Evolutionary conservation across 92 coral and sea anemone species (phyloP), one percentile per base, ranked within the genome.

Genomic region (Heliopora coerulea): DNA sequence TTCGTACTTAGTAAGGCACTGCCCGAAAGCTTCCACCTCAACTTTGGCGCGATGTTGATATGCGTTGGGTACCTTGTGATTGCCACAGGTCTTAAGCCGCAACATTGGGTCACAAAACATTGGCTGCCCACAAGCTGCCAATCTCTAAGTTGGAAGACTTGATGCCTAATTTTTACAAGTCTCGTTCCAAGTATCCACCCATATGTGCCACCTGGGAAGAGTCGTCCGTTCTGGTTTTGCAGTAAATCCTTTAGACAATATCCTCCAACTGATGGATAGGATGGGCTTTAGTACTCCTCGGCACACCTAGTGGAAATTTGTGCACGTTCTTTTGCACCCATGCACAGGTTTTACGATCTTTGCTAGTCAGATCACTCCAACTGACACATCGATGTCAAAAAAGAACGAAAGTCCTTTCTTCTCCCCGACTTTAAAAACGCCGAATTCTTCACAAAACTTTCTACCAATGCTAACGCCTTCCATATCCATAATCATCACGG

Each of bases 101-200:
- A 4, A 4, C 42, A 37, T 37, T 4, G 4, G 6, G 11, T 37
- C 42, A 37, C n/a, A 37, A 37, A 37, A 37, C 6, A 37, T 4
- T 4, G 4, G 42, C 4, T 4, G 42, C 42, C 11, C 11, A 4
- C 4, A 11, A 11, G 4, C 11, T 4, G 11, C 42, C 42, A 37
- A 4, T 37, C 11, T 37, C 42, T 11, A 37, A 37, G 42, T 37
- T 37, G 4, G 11, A 11, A 4, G 42, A 37, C 11, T 4, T 4
- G 11, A 37, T 37, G 11, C 11, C 42, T 11, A 37, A 11, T 37
- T 11, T 37, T 11, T 37, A 11, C 4, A 37, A 11, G 15, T 60
- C 66, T 60, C 42, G 25, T 20, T 60, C 66, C 3, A 27, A 60
- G 35, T 60, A 40, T 1, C 42, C 66, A 10, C 66, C 66, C 40